These are phyloP conservation scores for Forbesichthys papilliferus DNA, from an alignment of 2,113 vertebrate species.

Conservation along the genomic window DNA sequence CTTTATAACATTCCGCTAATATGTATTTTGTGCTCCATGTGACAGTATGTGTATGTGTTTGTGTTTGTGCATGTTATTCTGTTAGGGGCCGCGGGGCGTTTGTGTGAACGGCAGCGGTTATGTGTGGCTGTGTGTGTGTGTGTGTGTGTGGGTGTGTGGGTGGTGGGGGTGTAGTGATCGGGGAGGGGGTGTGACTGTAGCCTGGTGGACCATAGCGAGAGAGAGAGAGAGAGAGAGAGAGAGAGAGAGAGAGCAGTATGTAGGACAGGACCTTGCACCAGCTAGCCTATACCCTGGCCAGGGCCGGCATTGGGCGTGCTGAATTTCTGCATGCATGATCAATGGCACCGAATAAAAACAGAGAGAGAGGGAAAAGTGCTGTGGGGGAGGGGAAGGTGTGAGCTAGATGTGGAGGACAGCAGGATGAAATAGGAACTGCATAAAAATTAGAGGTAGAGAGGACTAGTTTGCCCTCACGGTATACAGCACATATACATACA, in stretches of 20 bases:
- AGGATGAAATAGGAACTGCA: conserved; percentile 24
- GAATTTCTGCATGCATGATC: conserved; percentile 83
- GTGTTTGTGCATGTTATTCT: neutral
- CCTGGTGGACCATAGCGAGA: conserved; percentile 63
- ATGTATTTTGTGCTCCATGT: conserved; percentile 40
- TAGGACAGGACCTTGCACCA: conserved; percentile 74
- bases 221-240: too few species aligned
- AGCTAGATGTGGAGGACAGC: conserved; percentile 30
- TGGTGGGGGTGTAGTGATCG: conserved; percentile 35
- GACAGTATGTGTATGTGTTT: conserved; percentile 49
- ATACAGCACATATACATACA: too few species aligned
- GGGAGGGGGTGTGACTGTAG: conserved; percentile 63
- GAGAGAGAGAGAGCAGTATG: conserved; percentile 65
- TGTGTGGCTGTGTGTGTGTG: conserved; percentile 20
- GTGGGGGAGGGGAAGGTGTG: conserved; percentile 52
- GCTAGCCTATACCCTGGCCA: conserved; percentile 68
- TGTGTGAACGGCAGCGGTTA: conserved; percentile 23
- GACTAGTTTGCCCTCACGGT: neutral
- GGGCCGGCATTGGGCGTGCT: conserved; percentile 72
- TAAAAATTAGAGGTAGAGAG: conserved; percentile 4
- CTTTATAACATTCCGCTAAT: neutral
- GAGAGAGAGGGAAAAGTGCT: conserved; percentile 51
- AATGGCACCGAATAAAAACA: conserved; percentile 75
- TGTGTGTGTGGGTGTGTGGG: conserved; percentile 23
- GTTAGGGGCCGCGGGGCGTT: conserved; percentile 38